Base-by-base conservation (phyloP, 2,113 vertebrate genomes). In the Chloropsis hardwickii region DNA sequence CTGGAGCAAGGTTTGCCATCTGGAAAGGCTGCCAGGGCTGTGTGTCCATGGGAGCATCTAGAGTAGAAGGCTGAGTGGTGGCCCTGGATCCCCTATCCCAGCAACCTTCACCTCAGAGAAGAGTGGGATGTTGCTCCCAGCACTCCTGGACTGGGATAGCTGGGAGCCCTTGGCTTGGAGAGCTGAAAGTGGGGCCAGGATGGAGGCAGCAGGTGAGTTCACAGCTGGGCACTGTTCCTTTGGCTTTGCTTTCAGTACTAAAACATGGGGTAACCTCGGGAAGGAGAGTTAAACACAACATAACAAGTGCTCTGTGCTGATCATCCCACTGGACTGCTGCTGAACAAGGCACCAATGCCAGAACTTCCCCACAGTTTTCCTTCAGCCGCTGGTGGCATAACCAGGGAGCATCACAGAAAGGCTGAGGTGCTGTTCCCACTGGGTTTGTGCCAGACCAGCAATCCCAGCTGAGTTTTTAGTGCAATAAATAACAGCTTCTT, bases 301-400 rank as follows among this genome's bases (percentile, higher is more conserved):
- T 3, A 31, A 37, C 15, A 4, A 74, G 33, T 21, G 29, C 57
- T 67, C 11, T 73, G 21, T 27, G 47, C 8, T 62, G 44, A 37
- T 39, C 21, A 56, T 22, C 24, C 48, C 2, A 0, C 31, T 39
- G 48, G 21, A 7, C 35, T 48, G 13, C 15, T 45, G n/a, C 44
- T 91, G 57, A 48, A 39, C n/a, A 53, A 66, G 22, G 31, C 20
- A 35, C 31, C 1, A 1, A 3, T 1, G 5, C 47, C 72, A 72
- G 40, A 56, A 76, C 6, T 1, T 1, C 14, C n/a, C 12, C 0
- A 0, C 5, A 51, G 31, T 5, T 85, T 39, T 82, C 48, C 54
- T 57, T 61, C 53, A 42, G 58, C 29, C 5, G 2, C 53, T 18
- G 47, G 21, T 71, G 53, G 64, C 56, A 64, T 47, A 13, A 39